These are phyloP conservation scores for Anas bahamensis DNA, from an alignment of 2,797 vertebrate species.

Conservation along the genomic window DNA sequence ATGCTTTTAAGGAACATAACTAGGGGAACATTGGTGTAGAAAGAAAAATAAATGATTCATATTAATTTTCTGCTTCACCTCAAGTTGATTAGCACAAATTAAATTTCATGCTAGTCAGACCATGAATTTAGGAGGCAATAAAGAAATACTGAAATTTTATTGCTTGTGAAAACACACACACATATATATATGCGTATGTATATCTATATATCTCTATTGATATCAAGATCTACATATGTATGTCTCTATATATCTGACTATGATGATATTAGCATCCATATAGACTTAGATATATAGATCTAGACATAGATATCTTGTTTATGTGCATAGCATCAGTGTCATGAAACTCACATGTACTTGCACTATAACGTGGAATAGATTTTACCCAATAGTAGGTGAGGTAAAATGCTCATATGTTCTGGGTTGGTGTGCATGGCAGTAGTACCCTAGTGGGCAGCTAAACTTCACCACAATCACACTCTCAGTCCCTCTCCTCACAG, in stretches of 20 bases:
- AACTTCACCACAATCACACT: no score
- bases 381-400: neutral
- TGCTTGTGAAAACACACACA: neutral
- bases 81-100: conserved; percentile 9
- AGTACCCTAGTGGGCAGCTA: no score
- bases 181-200: no score
- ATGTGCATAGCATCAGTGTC: neutral
- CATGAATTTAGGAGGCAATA: neutral
- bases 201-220: neutral
- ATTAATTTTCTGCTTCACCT: conserved; percentile 38
- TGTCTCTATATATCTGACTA: neutral
- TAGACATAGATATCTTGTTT: neutral
- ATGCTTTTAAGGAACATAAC: neutral
- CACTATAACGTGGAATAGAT: neutral
- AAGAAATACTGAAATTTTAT: neutral
- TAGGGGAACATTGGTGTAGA: neutral
- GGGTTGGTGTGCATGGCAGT: neutral
- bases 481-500: no score
- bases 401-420: neutral
- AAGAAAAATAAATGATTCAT: neutral
- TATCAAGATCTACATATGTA: neutral
- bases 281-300: neutral
- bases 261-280: fast-evolving
- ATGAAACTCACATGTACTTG: neutral
- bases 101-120: neutral